Evolutionary conservation across 2,888 invertebrate species (phyloP).

Genomic region (Drosophila robusta): DNA sequence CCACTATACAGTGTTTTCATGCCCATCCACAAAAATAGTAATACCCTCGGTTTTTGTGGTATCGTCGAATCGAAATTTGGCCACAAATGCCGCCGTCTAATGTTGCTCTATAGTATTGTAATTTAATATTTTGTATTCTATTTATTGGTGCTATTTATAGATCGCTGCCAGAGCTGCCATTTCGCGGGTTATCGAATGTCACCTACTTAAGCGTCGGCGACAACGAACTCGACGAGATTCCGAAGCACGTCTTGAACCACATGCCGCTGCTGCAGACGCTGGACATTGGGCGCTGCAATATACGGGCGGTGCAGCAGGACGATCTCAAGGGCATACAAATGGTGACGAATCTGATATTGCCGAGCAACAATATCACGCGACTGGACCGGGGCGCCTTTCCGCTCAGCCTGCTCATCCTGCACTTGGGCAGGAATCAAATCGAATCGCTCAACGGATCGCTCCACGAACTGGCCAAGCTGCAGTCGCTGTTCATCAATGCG

Average conservation of each 20-base stretch:
- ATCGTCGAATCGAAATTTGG: conserved; percentile 1
- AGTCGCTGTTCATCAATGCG: conserved; percentile 92
- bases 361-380: conserved; percentile 91
- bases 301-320: conserved; percentile 90
- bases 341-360: conserved; percentile 89
- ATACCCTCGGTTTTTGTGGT: not conserved
- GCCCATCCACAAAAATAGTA: too few relatives aligned
- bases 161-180: conserved; percentile 90
- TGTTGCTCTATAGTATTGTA: conserved; percentile 36
- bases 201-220: conserved; percentile 92
- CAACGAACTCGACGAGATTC: conserved; percentile 91
- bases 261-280: conserved; percentile 92
- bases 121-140: conserved; percentile 27
- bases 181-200: conserved; percentile 90
- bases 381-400: conserved; percentile 91
- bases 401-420: conserved; percentile 88
- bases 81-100: conserved; percentile 38
- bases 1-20: too few relatives aligned
- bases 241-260: conserved; percentile 90
- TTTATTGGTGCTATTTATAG: conserved; percentile 85
- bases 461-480: conserved; percentile 89
- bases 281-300: conserved; percentile 92
- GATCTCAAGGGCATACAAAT: conserved; percentile 91
- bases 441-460: conserved; percentile 91
- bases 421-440: conserved; percentile 91